A percentile compares a stretch with the other conserved stretches of the same genome.
Conservation (phyloP, 2,888 invertebrate genomes). For the Euzophera pinguis region DNA sequence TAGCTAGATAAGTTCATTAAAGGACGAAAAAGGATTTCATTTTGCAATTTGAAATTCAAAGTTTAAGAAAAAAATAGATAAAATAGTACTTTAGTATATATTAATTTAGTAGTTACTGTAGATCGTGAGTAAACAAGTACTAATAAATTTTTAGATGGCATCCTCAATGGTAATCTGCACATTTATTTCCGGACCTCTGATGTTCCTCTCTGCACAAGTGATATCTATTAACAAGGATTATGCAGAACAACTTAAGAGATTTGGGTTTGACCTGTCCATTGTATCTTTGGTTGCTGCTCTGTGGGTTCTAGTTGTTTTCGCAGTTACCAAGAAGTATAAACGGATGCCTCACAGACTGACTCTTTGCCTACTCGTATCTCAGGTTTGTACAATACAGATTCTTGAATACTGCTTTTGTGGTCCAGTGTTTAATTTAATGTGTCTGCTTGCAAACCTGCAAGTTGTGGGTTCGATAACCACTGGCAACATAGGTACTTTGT, state of each 20-base stretch:
- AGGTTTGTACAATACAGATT: constrained; percentile 75
- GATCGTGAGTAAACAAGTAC: no score
- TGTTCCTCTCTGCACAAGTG: constrained; percentile 97
- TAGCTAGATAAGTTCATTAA: no score
- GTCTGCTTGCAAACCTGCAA: no score
- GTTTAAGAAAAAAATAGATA: no score
- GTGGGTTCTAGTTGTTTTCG: constrained; percentile 88
- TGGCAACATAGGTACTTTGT: no score
- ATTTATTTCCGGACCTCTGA: constrained; percentile 95
- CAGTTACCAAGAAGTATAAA: constrained; percentile 86
- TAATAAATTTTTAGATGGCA: constrained; percentile 84
- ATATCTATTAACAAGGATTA: constrained; percentile 91
- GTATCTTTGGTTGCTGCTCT: constrained; percentile 87
- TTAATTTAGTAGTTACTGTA: no score
- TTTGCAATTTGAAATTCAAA: no score
- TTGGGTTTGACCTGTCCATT: constrained; percentile 91
- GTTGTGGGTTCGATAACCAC: no score
- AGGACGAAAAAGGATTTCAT: no score
- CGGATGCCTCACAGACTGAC: constrained; percentile 92
- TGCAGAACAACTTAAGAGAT: constrained; percentile 86
- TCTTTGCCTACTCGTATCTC: constrained; percentile 87
- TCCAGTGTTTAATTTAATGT: no score
- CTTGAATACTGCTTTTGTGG: no score
- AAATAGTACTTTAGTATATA: no score
- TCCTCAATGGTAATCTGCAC: constrained; percentile 97